Evolutionary conservation across 2,113 vertebrate species (phyloP).

Genomic region (Collichthys lucidus): DNA sequence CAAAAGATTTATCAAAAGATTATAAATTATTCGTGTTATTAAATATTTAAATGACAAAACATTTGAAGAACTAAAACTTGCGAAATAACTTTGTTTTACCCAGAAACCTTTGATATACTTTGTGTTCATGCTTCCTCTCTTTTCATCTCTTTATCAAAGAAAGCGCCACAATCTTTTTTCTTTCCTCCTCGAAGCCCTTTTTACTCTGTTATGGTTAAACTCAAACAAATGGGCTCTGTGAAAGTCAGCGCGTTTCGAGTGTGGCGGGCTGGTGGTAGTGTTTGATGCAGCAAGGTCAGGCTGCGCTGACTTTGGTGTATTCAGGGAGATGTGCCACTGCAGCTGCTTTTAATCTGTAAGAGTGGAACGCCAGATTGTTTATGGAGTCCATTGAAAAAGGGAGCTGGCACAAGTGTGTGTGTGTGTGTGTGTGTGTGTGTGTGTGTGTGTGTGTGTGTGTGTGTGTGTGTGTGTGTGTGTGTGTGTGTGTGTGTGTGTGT

Average conservation of each 20-base stretch:
- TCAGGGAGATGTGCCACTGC: slow-evolving; percentile 41
- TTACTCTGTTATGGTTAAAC: background rate
- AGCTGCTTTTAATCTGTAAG: slow-evolving; percentile 70
- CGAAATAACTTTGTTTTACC: background rate
- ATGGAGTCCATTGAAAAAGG: slow-evolving; percentile 52
- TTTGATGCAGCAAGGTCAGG: slow-evolving; percentile 42
- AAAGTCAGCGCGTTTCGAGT: background rate
- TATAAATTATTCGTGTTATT: background rate
- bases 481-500: slow-evolving; percentile 25
- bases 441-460: slow-evolving; percentile 25
- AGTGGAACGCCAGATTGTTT: slow-evolving; percentile 69
- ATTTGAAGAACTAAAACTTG: background rate
- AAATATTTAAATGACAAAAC: background rate
- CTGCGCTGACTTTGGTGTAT: slow-evolving; percentile 28
- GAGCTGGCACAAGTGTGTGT: slow-evolving; percentile 41
- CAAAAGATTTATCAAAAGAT: background rate
- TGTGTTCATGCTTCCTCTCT: background rate
- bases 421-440: slow-evolving; percentile 24
- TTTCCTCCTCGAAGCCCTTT: slow-evolving; percentile 19
- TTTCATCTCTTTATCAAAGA: background rate
- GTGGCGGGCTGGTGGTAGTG: background rate
- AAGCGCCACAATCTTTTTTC: background rate
- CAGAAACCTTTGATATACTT: background rate
- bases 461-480: slow-evolving; percentile 25
- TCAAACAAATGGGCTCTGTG: background rate